phyloP scores from a whole-genome alignment of 1,140 invertebrate species.

The Drosophila simulans region DNA sequence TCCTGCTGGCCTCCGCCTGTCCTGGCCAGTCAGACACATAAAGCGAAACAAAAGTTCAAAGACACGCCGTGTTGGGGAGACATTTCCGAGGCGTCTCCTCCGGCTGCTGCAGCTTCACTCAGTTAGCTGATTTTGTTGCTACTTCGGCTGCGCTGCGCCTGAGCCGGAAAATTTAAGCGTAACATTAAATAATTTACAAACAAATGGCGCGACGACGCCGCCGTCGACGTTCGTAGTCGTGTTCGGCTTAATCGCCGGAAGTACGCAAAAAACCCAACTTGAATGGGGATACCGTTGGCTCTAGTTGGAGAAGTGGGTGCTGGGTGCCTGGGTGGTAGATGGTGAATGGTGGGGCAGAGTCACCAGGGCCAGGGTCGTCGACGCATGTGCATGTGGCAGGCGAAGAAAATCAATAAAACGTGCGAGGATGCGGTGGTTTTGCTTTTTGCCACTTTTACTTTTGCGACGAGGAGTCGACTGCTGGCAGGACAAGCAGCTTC shows the following conservation, averaged over 20 bases:
- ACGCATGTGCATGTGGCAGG: constrained; percentile 76
- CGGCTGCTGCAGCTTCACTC: constrained; percentile 33
- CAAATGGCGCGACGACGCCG: constrained; percentile 67
- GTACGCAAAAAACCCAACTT: constrained; percentile 54
- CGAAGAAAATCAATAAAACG: constrained; percentile 80
- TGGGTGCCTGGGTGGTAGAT: neutral
- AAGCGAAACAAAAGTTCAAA: constrained; percentile 76
- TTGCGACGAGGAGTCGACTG: constrained; percentile 59
- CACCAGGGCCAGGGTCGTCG: constrained; percentile 60
- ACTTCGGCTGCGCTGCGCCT: constrained; percentile 33
- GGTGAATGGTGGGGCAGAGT: constrained; percentile 4
- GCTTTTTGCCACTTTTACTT: constrained; percentile 76
- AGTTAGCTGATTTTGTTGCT: constrained; percentile 45
- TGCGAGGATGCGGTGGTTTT: constrained; percentile 66
- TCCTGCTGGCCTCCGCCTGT: constrained; percentile 3
- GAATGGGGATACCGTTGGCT: constrained; percentile 25
- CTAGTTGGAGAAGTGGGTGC: neutral
- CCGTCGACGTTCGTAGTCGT: constrained; percentile 12
- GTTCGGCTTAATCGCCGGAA: constrained; percentile 77
- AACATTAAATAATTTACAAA: constrained; percentile 83
- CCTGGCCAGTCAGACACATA: constrained; percentile 57
- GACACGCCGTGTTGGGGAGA: constrained; percentile 37
- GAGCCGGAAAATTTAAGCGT: constrained; percentile 81
- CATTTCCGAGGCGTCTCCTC: constrained; percentile 30
- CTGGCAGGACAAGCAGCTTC: constrained; percentile 74